Conservation (phyloP, 2,888 invertebrate genomes). For the Melieria omissa region DNA sequence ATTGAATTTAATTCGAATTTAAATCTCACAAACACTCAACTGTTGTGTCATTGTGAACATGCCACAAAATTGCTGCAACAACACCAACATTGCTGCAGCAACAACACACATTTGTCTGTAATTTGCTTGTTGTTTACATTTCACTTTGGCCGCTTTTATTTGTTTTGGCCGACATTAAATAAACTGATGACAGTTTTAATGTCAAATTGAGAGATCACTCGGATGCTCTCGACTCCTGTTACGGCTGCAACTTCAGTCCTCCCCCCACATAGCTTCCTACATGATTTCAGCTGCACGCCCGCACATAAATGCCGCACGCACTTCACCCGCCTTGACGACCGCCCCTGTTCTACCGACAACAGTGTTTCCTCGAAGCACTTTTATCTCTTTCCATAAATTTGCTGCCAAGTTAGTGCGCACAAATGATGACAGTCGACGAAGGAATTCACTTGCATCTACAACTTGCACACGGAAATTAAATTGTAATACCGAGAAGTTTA, state of each 20-base stretch:
- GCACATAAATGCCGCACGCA: too few relatives aligned
- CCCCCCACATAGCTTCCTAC: not conserved
- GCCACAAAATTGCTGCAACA: constrained; percentile 16
- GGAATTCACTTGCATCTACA: too few relatives aligned
- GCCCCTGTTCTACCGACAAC: too few relatives aligned
- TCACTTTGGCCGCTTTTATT: not conserved
- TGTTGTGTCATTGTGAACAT: not conserved
- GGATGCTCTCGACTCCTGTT: not conserved
- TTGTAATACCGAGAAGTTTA: constrained; percentile 34
- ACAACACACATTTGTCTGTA: not conserved
- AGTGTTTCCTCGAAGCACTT: too few relatives aligned
- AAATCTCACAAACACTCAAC: constrained; percentile 47
- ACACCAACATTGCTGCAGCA: not conserved
- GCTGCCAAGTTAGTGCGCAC: too few relatives aligned
- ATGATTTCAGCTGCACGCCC: not conserved
- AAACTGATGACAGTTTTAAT: constrained; percentile 44
- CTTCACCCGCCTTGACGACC: too few relatives aligned
- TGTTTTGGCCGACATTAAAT: constrained; percentile 39
- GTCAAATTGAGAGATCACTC: constrained; percentile 43
- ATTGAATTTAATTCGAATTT: constrained; percentile 64
- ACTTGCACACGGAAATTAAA: constrained; percentile 14
- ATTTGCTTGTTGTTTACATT: not conserved
- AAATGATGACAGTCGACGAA: too few relatives aligned
- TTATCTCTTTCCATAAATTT: too few relatives aligned
- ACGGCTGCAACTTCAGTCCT: not conserved